A percentile compares a stretch with the other conserved stretches of the same genome.
phyloP scores from a whole-genome alignment of 2,113 vertebrate genomes.

The Hirundichthys speculiger region DNA sequence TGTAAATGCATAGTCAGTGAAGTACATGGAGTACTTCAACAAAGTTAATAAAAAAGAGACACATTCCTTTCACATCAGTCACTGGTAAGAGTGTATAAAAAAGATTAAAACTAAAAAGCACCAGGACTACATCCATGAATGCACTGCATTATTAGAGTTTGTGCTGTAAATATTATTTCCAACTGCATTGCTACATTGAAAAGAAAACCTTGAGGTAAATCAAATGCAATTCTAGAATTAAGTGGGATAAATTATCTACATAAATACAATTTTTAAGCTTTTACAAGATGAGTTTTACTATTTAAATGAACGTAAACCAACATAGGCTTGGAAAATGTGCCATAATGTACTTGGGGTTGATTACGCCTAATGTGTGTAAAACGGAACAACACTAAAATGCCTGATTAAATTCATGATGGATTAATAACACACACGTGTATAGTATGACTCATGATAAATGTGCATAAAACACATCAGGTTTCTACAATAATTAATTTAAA shows the following conservation, averaged over 20 bases:
- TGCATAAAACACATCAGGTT: neutral
- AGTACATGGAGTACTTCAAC: neutral
- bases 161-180: neutral
- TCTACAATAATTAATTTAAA: no score
- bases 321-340: neutral
- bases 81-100: neutral
- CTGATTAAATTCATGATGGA: neutral
- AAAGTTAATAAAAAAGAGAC: neutral
- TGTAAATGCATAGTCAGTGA: neutral
- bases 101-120: neutral
- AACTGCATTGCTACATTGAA: neutral
- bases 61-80: neutral
- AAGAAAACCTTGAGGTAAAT: constrained; percentile 16
- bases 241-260: constrained; percentile 19
- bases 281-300: neutral
- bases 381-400: neutral
- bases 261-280: neutral
- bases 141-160: neutral
- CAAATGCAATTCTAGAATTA: constrained; percentile 13
- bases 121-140: constrained; percentile 1
- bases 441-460: neutral
- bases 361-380: neutral
- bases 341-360: no score
- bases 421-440: neutral
- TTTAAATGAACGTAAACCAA: neutral